phyloP scores from a whole-genome alignment of 2,888 invertebrate species.

The Leucophora obtusa region DNA sequence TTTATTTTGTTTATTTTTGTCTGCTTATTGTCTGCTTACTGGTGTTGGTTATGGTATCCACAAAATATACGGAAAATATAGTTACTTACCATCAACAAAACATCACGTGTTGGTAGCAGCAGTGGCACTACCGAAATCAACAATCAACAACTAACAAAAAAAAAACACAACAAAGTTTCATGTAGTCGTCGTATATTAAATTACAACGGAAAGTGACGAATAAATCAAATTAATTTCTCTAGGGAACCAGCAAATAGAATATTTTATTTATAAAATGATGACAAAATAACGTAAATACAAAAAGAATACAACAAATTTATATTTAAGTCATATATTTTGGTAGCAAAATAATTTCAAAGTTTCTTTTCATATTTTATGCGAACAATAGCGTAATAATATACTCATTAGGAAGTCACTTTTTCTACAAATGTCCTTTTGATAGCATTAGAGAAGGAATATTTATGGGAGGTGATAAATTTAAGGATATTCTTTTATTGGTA shows the following conservation, averaged over 20 bases:
- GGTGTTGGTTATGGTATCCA: neutral
- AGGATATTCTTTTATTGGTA: too few relatives aligned
- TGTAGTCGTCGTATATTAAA: constrained; percentile 44
- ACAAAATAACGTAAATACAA: neutral
- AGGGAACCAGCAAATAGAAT: constrained; percentile 48
- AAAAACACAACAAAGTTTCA: constrained; percentile 39
- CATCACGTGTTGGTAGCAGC: constrained; percentile 10
- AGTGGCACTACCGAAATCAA: constrained; percentile 37
- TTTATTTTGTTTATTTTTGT: constrained; percentile 49
- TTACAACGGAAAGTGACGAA: constrained; percentile 63
- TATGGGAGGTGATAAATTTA: too few relatives aligned
- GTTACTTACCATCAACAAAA: neutral
- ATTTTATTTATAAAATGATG: constrained; percentile 17
- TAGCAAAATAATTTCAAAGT: neutral
- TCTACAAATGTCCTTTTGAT: neutral
- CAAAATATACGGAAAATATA: neutral
- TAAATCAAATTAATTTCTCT: constrained; percentile 69
- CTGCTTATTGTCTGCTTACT: constrained; percentile 49
- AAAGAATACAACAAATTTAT: neutral
- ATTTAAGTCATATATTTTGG: neutral
- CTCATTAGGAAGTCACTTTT: neutral
- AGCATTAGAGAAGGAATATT: too few relatives aligned
- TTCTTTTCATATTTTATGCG: neutral
- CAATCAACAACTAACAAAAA: constrained; percentile 46
- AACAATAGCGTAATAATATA: neutral